Conservation (phyloP, 2,888 invertebrate species). For the Drosophila tanythrix region DNA sequence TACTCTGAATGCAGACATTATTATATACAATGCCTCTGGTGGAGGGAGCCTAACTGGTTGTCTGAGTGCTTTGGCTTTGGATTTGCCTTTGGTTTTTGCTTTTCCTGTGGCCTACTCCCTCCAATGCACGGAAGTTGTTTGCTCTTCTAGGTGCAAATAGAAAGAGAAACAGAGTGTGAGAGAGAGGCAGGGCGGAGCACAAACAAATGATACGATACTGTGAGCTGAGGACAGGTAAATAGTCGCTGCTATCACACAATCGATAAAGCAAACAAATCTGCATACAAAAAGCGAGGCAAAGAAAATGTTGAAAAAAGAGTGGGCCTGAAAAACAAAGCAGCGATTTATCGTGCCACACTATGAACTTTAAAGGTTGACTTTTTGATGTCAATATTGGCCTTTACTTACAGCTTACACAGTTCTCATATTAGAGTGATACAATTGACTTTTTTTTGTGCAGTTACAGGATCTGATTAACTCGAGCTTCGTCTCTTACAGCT, state of each 20-base stretch:
- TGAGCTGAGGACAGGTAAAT: conserved; percentile 37
- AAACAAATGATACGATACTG: conserved; percentile 22
- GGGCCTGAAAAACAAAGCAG: conserved; percentile 34
- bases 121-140: conserved; percentile 57
- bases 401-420: conserved; percentile 10
- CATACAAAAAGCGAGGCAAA: conserved; percentile 3
- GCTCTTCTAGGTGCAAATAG: conserved; percentile 44
- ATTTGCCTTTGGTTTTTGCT: conserved; percentile 32
- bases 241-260: conserved; percentile 52
- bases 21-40: background rate
- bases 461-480: background rate
- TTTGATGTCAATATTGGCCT: conserved; percentile 38
- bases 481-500: background rate
- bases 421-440: conserved; percentile 5
- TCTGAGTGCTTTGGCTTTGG: conserved; percentile 51
- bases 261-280: conserved; percentile 68
- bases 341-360: conserved; percentile 45
- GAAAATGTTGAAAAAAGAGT: no score
- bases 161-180: background rate
- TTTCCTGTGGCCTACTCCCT: conserved; percentile 28
- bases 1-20: conserved; percentile 25
- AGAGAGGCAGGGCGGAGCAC: background rate
- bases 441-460: conserved; percentile 21
- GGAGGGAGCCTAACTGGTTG: conserved; percentile 15
- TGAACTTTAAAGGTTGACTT: conserved; percentile 45